phyloP scores from a whole-genome alignment of 2,797 vertebrate genomes.

The Lithobates sylvaticus region DNA sequence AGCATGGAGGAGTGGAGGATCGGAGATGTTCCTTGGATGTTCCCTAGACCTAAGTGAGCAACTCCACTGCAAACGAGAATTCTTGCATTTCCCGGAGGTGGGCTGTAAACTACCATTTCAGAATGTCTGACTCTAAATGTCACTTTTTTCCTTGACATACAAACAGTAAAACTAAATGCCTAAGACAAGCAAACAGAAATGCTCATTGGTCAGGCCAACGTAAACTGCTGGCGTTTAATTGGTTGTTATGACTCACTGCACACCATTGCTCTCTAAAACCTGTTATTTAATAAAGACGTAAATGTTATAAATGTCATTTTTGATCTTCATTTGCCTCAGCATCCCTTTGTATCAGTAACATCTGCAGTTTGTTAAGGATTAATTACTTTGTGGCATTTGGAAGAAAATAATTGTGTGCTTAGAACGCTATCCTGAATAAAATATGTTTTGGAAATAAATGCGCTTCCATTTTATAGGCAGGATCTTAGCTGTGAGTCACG shows the following conservation, averaged over 20 bases:
- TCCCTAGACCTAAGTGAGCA: too few relatives aligned
- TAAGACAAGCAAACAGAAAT: neutral
- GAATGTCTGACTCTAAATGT: neutral
- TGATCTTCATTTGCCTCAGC: neutral
- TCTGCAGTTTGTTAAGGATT: neutral
- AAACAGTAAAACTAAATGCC: too few relatives aligned
- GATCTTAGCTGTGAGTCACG: neutral
- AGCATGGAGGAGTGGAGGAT: too few relatives aligned
- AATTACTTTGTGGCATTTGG: conserved; percentile 1
- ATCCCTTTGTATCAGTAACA: neutral
- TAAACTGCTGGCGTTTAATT: neutral
- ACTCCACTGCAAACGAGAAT: too few relatives aligned
- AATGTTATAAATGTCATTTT: neutral
- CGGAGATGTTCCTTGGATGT: too few relatives aligned
- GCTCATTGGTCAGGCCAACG: neutral
- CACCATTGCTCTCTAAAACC: neutral
- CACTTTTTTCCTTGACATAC: neutral
- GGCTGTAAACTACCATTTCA: too few relatives aligned
- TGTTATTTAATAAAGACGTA: neutral
- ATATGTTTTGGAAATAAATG: neutral
- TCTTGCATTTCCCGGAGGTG: too few relatives aligned
- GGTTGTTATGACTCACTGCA: neutral
- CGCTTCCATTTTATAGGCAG: neutral
- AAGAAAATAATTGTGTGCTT: neutral
- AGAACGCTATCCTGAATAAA: neutral